A percentile compares a stretch with the other conserved stretches of the same genome.
Evolutionary conservation across 1,140 invertebrate genomes (phyloP).

Genomic region (Lasioglossum albipes): DNA sequence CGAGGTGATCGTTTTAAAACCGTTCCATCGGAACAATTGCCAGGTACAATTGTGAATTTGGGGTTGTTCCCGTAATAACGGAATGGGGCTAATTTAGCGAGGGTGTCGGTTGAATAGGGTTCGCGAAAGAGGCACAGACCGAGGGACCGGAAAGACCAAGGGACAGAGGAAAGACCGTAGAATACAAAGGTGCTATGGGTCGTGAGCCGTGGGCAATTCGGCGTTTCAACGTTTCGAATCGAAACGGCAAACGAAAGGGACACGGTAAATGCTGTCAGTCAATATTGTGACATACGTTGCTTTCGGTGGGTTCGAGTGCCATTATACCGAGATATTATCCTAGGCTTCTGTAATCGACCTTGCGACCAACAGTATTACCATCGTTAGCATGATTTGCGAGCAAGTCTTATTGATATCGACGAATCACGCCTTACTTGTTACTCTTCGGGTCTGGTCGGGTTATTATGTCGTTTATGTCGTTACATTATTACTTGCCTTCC

Average conservation of each 20-base stretch:
- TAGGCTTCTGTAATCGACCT: constrained; percentile 14
- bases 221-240: constrained; percentile 2
- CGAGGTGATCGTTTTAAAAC: neutral
- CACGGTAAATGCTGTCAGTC: constrained; percentile 34
- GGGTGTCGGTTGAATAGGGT: neutral
- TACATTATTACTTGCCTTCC: neutral
- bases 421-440: neutral
- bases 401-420: neutral
- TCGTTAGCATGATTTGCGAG: neutral
- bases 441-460: too few relatives aligned
- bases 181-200: too few relatives aligned
- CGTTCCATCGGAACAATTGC: neutral
- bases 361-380: neutral
- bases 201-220: constrained; percentile 12
- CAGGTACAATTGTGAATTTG: neutral
- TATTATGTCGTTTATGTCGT: neutral
- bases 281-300: constrained; percentile 63
- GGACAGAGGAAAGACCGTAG: neutral
- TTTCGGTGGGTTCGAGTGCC: constrained; percentile 6
- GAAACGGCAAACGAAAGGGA: constrained; percentile 10
- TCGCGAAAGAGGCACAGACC: too few relatives aligned
- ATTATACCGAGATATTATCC: constrained; percentile 47
- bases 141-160: neutral
- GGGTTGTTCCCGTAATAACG: neutral
- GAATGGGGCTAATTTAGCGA: neutral